A percentile compares a stretch with the other conserved stretches of the same genome.
Evolutionary conservation across 2,888 invertebrate genomes (phyloP).

Genomic region (Drosophila siamana): DNA sequence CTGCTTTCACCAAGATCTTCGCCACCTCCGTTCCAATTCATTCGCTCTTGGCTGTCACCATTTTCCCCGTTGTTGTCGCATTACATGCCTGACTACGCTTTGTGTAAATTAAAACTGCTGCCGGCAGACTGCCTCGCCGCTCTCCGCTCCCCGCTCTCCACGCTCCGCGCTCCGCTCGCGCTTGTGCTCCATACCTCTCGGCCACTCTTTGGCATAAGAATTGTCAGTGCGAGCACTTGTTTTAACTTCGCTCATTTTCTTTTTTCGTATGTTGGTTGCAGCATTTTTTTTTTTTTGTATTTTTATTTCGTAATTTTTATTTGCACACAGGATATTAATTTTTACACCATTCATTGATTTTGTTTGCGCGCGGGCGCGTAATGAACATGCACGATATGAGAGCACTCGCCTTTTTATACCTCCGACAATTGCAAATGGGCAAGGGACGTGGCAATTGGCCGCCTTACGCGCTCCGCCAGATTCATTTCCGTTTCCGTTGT

Average conservation of each 20-base stretch:
- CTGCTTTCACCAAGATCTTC: background rate
- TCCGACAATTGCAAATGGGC: background rate
- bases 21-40: background rate
- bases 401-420: background rate
- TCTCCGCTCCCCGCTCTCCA: background rate
- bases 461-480: conserved; percentile 31
- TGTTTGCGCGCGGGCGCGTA: conserved; percentile 61
- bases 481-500: conserved; percentile 65
- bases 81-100: conserved; percentile 79
- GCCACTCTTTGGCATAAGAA: conserved; percentile 40
- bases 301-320: conserved; percentile 49
- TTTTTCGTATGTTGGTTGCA: conserved; percentile 3
- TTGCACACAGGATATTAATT: conserved; percentile 83
- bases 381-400: conserved; percentile 51
- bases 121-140: conserved; percentile 20
- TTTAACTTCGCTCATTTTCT: conserved; percentile 18
- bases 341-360: conserved; percentile 84
- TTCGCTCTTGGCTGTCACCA: background rate
- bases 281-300: background rate
- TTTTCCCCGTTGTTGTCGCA: conserved; percentile 48
- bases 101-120: conserved; percentile 81
- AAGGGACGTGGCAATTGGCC: conserved; percentile 31
- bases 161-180: too few species aligned
- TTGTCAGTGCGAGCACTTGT: conserved; percentile 42
- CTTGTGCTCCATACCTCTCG: too few species aligned